Evolutionary conservation across 1,140 invertebrate species (phyloP).

Genomic region (Monochamus saltuarius): DNA sequence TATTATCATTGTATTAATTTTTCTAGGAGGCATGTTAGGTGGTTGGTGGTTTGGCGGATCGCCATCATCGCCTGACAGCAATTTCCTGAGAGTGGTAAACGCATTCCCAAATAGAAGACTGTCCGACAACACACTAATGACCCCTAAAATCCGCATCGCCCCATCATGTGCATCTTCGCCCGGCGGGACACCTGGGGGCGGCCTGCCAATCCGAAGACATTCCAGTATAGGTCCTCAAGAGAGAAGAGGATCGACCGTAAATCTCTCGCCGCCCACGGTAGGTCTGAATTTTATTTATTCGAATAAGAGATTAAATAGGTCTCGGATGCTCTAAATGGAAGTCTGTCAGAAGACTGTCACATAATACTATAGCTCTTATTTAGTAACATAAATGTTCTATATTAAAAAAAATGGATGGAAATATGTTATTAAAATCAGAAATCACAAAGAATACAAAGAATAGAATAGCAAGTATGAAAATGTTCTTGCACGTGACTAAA

Average conservation of each 20-base stretch:
- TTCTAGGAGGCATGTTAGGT: conserved; percentile 62
- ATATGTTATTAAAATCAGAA: too few species aligned
- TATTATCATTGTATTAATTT: too few species aligned
- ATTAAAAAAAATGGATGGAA: too few species aligned
- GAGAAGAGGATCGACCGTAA: conserved; percentile 77
- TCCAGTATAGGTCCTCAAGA: conserved; percentile 88
- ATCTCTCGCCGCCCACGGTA: conserved; percentile 85
- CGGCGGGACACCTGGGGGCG: conserved; percentile 75
- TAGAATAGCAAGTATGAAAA: too few species aligned
- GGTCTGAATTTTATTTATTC: conserved; percentile 11
- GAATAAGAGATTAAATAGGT: too few species aligned
- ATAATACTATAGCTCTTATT: too few species aligned
- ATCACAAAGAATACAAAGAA: too few species aligned
- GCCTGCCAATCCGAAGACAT: conserved; percentile 80
- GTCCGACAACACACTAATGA: conserved; percentile 89
- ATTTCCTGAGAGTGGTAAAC: conserved; percentile 81
- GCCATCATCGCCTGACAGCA: conserved; percentile 78
- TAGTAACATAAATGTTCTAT: too few species aligned
- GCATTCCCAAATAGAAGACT: conserved; percentile 80
- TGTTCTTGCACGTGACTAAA: too few species aligned
- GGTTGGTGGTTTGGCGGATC: conserved; percentile 74
- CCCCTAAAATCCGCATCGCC: conserved; percentile 81
- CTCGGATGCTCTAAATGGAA: too few species aligned
- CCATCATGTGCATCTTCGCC: conserved; percentile 84
- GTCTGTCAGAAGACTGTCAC: too few species aligned